Base-by-base conservation (phyloP, 2,113 vertebrate genomes). In the Nothobranchius furzeri region DNA sequence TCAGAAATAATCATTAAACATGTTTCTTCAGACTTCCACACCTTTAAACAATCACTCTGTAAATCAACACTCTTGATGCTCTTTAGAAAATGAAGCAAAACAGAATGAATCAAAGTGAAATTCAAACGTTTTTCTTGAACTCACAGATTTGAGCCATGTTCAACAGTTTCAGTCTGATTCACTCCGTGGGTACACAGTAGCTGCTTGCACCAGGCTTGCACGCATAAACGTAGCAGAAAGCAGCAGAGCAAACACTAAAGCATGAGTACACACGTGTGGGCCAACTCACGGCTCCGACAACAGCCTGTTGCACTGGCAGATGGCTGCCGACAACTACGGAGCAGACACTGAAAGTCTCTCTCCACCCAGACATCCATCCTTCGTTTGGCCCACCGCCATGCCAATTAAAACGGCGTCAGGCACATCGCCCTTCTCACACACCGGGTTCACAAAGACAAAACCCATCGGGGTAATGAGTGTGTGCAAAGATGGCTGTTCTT, bases 341-440 rank as follows among this genome's bases (percentile, higher is more conserved):
- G 77, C 74, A 79, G 75, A 82, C 70, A 68, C 68, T 36, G 68
- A 3, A 73, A 68, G 54, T 66, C 65, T 76, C 77, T 77, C 77
- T 76, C 70, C 66, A 76, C 30, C 69, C 75, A 76, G 47, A 65
- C 81, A 79, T 62, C 83, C 85, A 79, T 71, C 86, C 85, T 73
- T 85, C 78, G 65, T 62, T 67, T 89, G 89, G 87, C 85, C 51
- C 62, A 57, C 42, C 17, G 84, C 87, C 89, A 88, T 79, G 73
- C 76, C 85, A 89, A 91, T 90, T 88, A 91, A 87, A 85, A 46
- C 73, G 36, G 74, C 59, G 15, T 40, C 35, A 68, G 82, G 83
- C 83, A 68, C 46, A 3, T 60, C 69, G 79, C 74, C 82, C 82
- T 81, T 66, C 61, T 61, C 43, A 7, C 75, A 79, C 78, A 72